Evolutionary conservation across 1,140 invertebrate species (phyloP), one percentile per base, ranked within the genome.

Genomic region (Trachelipus rathkii): DNA sequence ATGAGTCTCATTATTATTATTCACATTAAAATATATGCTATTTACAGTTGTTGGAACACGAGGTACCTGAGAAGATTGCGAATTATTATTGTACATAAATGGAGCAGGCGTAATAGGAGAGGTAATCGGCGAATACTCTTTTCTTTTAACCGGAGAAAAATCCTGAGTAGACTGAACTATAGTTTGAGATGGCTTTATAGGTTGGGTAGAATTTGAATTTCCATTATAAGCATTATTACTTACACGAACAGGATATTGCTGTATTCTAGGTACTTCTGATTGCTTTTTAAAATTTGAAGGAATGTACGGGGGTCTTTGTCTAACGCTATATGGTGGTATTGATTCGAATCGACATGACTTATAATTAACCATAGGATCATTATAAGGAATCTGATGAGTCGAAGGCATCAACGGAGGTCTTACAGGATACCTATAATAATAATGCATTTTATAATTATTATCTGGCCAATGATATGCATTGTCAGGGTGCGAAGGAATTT

Each of bases 31-130:
- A 19, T 60, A 60, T 15, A 13, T 60, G 8, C 11, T 19, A 19
- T 60, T 19, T 60, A 60, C 50, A 60, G 11, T 60, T 60, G 50
- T 60, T 60, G 50, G 50, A 15, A 60, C 19, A 19, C 50, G 50
- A 60, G 50, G 50, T 60, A 60, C 19, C 8, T 13, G 19, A 1
- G 50, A 19, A 60, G 19, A 4, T 60, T 60, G 50, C 3, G 19
- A 13, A 19, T 60, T 60, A 19, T 60, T 60, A 60, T 60, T 60
- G 19, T 60, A 60, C 50, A 60, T 60, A 60, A 60, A 13, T 60
- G 50, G 50, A 60, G 50, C 33, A 33, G 33, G 33, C 33, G 33
- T 15, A 19, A 60, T 60, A 15, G 50, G 50, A 8, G 50, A 60
- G 11, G 11, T 60, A 13, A 60, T 19, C 2, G 50, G 50, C 4